A percentile compares a stretch with the other conserved stretches of the same genome.
These are phyloP conservation scores for Agrotis segetum DNA, from an alignment of 2,888 invertebrate genomes.

Conservation along the genomic window DNA sequence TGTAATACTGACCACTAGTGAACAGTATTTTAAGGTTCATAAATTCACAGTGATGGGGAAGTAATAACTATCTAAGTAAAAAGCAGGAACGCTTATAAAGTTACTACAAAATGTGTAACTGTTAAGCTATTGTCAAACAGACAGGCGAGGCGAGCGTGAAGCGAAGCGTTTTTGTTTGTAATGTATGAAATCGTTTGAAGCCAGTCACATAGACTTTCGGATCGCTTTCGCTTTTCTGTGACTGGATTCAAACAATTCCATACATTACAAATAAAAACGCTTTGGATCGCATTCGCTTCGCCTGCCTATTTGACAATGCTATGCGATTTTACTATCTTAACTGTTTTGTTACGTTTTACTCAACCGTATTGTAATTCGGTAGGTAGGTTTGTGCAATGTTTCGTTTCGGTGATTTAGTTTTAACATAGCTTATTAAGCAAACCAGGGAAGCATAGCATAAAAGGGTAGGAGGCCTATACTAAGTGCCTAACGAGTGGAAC, in stretches of 20 bases:
- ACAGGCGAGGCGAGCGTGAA: too few relatives aligned
- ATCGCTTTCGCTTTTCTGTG: too few relatives aligned
- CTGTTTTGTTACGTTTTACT: constrained; percentile 47
- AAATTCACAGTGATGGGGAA: constrained; percentile 44
- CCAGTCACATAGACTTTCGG: too few relatives aligned
- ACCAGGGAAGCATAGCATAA: neutral
- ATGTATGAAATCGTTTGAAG: too few relatives aligned
- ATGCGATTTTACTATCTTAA: constrained; percentile 50
- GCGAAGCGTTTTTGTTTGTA: too few relatives aligned
- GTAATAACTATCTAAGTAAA: constrained; percentile 47
- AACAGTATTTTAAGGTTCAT: constrained; percentile 27
- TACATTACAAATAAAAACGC: too few relatives aligned
- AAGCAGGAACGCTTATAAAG: constrained; percentile 35
- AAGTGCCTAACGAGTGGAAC: too few relatives aligned
- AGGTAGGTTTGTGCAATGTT: constrained; percentile 38
- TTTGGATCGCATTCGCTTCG: too few relatives aligned
- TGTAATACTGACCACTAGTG: constrained; percentile 8
- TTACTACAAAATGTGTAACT: constrained; percentile 54
- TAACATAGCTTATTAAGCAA: constrained; percentile 10
- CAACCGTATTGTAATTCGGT: constrained; percentile 49
- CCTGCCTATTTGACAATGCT: too few relatives aligned
- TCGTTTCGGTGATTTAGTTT: constrained; percentile 49
- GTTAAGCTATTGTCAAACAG: too few relatives aligned
- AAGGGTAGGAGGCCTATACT: neutral
- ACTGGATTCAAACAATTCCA: too few relatives aligned